A percentile compares a stretch with the other conserved stretches of the same genome.
Evolutionary conservation across 2,797 vertebrate species (phyloP).

Genomic region (Dallia pectoralis): DNA sequence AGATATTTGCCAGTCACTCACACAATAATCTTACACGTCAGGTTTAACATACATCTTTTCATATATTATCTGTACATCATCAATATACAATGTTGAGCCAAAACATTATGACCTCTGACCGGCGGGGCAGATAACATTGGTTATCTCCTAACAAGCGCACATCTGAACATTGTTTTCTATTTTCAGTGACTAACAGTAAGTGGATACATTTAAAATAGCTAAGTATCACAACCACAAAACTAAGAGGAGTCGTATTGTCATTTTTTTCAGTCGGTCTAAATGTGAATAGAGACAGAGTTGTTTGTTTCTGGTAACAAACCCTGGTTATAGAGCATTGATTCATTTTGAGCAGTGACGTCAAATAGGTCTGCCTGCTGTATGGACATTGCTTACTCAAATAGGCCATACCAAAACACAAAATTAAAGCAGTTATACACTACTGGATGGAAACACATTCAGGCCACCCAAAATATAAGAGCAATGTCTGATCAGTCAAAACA

Average conservation of each 20-base stretch:
- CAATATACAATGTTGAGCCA: neutral
- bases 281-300: neutral
- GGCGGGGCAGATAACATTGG: too few species aligned
- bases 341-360: neutral
- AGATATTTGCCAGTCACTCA: conserved; percentile 27
- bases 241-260: neutral
- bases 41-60: neutral
- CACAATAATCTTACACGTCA: conserved; percentile 18
- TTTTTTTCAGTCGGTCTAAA: neutral
- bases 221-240: too few species aligned
- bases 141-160: too few species aligned
- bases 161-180: neutral
- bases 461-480: neutral
- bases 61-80: conserved; percentile 9
- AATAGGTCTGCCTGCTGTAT: neutral
- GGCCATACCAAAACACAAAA: neutral
- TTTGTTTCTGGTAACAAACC: neutral
- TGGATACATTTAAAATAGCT: too few species aligned
- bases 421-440: neutral
- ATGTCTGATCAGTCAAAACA: neutral
- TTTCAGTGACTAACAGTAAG: too few species aligned
- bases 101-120: too few species aligned
- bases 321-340: neutral
- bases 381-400: neutral
- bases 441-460: conserved; percentile 8